A percentile compares a stretch with the other conserved stretches of the same genome.
Conservation (phyloP, 1,140 invertebrate genomes). For the Carposina sasakii region DNA sequence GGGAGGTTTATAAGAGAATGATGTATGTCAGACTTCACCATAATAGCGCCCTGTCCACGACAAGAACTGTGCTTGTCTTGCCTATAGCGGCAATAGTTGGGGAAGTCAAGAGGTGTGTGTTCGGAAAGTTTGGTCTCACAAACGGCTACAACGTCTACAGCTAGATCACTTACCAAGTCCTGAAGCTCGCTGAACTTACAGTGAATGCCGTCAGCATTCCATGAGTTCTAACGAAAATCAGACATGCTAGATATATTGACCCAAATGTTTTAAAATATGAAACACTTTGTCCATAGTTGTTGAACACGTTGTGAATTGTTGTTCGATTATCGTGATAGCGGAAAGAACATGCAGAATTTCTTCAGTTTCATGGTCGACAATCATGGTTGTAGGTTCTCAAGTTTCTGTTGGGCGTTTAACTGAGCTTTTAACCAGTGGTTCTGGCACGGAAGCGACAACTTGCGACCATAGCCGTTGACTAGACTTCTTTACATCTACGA, state of each 20-base stretch:
- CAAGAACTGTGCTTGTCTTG: neutral
- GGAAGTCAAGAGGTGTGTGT: neutral
- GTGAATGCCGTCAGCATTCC: constrained; percentile 4
- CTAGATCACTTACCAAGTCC: neutral
- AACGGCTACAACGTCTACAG: neutral
- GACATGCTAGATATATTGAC: neutral
- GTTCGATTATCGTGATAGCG: neutral
- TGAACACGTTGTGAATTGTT: neutral
- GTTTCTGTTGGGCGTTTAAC: no score
- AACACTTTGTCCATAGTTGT: constrained; percentile 1
- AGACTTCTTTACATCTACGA: neutral
- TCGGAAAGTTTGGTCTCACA: neutral
- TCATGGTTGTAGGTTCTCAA: neutral
- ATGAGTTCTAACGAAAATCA: neutral
- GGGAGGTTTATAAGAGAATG: neutral
- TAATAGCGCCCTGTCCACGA: constrained; percentile 1
- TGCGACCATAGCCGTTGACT: neutral
- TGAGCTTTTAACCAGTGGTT: no score
- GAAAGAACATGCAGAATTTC: neutral
- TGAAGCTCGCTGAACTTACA: neutral
- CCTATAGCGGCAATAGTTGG: neutral
- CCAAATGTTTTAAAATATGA: neutral
- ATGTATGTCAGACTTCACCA: neutral
- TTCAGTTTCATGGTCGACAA: neutral
- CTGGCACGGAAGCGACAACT: no score